These are phyloP conservation scores for Jordanella pulchra DNA, from an alignment of 2,797 vertebrate species.

Conservation along the genomic window DNA sequence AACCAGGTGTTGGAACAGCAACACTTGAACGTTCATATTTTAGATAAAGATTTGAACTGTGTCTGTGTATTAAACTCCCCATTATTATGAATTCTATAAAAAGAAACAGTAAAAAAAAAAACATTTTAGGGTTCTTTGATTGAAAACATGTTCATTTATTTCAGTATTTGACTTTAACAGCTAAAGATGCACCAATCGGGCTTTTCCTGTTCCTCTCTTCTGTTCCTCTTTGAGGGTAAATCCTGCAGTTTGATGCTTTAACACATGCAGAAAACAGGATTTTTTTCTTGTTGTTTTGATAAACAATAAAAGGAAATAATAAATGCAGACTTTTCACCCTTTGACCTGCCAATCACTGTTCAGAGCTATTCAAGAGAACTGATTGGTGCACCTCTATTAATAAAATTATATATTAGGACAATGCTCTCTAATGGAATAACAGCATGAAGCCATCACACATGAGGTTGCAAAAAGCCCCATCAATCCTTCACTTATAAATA, in stretches of 20 bases:
- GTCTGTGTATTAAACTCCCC: neutral
- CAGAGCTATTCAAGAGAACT: neutral
- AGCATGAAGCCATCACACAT: constrained; percentile 1
- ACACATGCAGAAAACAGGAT: neutral
- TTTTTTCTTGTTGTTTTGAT: neutral
- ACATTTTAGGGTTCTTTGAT: neutral
- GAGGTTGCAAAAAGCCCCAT: constrained; percentile 1
- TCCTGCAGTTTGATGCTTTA: neutral
- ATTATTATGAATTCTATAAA: neutral
- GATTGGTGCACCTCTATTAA: neutral
- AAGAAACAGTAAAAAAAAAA: neutral
- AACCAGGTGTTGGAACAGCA: constrained; percentile 54
- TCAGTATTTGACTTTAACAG: neutral
- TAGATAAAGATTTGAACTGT: neutral
- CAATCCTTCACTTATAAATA: constrained; percentile 8
- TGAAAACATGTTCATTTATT: neutral
- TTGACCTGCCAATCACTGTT: neutral
- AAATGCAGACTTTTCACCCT: neutral
- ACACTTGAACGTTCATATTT: neutral
- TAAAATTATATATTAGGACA: constrained; percentile 8
- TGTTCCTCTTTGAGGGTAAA: neutral
- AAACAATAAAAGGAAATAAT: neutral
- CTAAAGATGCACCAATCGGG: neutral
- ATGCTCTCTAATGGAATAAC: constrained; percentile 4
- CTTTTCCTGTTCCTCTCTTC: neutral